A percentile compares a stretch with the other conserved stretches of the same genome.
These are phyloP conservation scores for Corella eumyota DNA, from an alignment of 23 tunicate genomes.

Conservation along the genomic window DNA sequence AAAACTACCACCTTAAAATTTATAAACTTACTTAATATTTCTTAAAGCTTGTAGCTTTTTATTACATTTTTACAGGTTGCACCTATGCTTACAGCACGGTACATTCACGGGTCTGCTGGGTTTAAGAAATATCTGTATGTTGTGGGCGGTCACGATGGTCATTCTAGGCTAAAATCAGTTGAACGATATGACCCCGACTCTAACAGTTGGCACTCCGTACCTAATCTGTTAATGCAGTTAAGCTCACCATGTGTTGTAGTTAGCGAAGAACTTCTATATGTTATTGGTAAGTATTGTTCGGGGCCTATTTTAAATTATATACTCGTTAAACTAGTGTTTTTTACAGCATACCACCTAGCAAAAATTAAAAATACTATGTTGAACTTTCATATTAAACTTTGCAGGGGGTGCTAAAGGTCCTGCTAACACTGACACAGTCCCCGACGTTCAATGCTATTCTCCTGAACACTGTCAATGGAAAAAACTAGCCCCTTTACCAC, in stretches of 20 bases:
- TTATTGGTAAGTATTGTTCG: conserved; percentile 62
- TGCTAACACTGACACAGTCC: conserved; percentile 30
- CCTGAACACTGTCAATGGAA: conserved; percentile 48
- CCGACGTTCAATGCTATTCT: conserved; percentile 69
- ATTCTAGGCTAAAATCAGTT: conserved; percentile 38
- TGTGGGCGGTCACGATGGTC: conserved; percentile 79
- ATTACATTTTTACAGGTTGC: conserved; percentile 35
- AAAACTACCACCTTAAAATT: too few relatives aligned
- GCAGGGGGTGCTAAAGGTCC: conserved; percentile 87
- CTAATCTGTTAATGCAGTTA: conserved; percentile 37
- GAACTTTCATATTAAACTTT: not conserved
- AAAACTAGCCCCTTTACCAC: conserved; percentile 45
- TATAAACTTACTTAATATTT: too few relatives aligned
- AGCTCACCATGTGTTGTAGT: conserved; percentile 65
- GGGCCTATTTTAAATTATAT: too few relatives aligned
- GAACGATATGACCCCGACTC: conserved; percentile 91
- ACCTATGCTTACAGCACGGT: conserved; percentile 65
- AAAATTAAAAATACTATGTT: too few relatives aligned
- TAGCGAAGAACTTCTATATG: conserved; percentile 60
- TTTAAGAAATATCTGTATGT: conserved; percentile 76
- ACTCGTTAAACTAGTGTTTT: too few relatives aligned
- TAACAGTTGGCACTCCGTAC: conserved; percentile 55
- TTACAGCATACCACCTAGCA: too few relatives aligned
- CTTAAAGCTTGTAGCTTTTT: not conserved
- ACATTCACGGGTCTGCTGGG: conserved; percentile 75